Conservation (phyloP, 2,113 vertebrate species). For the Pampusana beccarii region DNA sequence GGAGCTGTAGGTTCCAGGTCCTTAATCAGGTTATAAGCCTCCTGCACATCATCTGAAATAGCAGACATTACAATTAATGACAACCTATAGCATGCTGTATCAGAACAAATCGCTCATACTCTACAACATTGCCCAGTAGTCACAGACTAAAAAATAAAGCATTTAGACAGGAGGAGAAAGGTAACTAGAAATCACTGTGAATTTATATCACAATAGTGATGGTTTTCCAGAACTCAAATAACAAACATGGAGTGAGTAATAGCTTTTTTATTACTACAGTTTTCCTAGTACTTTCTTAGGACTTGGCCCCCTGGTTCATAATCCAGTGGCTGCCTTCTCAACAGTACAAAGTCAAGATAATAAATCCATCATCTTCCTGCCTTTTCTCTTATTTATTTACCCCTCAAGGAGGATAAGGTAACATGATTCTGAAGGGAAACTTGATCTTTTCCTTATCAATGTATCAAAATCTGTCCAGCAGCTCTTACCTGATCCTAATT, state of each 20-base stretch:
- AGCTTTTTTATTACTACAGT: conserved; percentile 43
- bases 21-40: conserved; percentile 95
- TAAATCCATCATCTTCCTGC: not conserved
- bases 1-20: conserved; percentile 90
- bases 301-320: conserved; percentile 15
- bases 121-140: not conserved
- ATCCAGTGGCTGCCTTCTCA: not conserved
- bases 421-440: not conserved
- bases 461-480: not conserved
- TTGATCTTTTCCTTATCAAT: not conserved
- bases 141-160: conserved; percentile 20
- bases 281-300: not conserved
- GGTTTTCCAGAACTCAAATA: conserved; percentile 28
- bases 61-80: conserved; percentile 19
- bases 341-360: conserved; percentile 22
- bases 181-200: conserved; percentile 13
- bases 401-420: not conserved
- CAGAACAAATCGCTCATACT: conserved; percentile 8
- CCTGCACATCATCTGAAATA: conserved; percentile 91
- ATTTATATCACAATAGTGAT: conserved; percentile 31
- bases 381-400: conserved; percentile 16
- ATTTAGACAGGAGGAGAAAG: not conserved
- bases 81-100: not conserved
- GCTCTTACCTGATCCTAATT: not conserved
- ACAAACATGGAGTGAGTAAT: conserved; percentile 20